Evolutionary conservation across 92 coral and sea anemone species (phyloP).

Genomic region (Porites rus): DNA sequence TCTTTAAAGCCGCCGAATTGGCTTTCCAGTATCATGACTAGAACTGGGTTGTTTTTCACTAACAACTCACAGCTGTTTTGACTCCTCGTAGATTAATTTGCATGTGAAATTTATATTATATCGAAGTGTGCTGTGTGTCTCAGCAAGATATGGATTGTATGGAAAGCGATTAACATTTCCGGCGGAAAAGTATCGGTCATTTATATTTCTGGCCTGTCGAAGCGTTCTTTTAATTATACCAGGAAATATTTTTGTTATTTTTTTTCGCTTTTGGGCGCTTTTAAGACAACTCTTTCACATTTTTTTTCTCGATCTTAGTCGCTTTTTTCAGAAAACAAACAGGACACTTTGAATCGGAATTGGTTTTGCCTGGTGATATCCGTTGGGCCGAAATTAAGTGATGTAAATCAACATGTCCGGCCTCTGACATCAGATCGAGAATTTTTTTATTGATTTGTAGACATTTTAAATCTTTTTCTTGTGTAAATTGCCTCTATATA

Average conservation of each 20-base stretch:
- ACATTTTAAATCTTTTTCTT: background rate
- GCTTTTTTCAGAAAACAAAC: background rate
- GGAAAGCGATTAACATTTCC: background rate
- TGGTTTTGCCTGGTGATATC: slow-evolving; percentile 5
- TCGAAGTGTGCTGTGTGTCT: background rate
- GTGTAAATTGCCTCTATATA: background rate
- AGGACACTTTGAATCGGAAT: background rate
- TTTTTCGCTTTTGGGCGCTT: background rate
- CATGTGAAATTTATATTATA: slow-evolving; percentile 7
- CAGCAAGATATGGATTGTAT: slow-evolving; percentile 13
- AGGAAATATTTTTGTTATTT: background rate
- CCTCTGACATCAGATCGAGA: background rate
- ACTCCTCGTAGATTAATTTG: slow-evolving; percentile 15
- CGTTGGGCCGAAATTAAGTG: background rate
- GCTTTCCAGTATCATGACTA: background rate
- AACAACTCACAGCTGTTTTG: slow-evolving; percentile 26
- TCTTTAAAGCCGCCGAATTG: background rate
- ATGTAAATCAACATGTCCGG: slow-evolving; percentile 4
- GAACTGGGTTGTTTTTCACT: background rate
- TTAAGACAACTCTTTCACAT: background rate
- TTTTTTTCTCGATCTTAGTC: background rate
- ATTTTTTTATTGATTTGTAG: slow-evolving; percentile 4
- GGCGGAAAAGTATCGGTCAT: background rate
- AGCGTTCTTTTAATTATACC: background rate
- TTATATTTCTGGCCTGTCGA: background rate